Percentiles rank a stretch among this genome's conserved stretches.
Conservation (phyloP, 1,140 invertebrate species). For the Chelonus insularis region DNA sequence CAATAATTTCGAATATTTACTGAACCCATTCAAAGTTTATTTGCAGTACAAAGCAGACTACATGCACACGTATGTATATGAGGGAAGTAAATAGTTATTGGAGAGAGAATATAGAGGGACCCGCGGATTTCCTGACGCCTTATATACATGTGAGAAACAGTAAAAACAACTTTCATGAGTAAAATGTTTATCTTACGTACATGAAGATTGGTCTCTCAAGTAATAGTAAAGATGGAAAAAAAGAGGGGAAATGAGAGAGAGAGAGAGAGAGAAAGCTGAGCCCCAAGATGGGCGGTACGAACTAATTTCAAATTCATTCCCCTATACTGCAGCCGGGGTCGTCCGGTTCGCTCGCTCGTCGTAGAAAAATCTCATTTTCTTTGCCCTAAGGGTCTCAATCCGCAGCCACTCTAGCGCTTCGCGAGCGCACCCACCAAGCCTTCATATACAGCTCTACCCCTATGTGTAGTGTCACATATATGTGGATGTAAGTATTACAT, state of each 20-base stretch:
- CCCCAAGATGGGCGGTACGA: constrained; percentile 49
- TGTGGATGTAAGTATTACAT: constrained; percentile 1
- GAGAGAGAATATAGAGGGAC: too few relatives aligned
- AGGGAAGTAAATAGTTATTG: too few relatives aligned
- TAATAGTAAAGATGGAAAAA: background rate
- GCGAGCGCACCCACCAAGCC: constrained; percentile 28
- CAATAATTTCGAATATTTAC: too few relatives aligned
- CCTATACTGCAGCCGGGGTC: constrained; percentile 31
- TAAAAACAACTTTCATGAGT: constrained; percentile 29
- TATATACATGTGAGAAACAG: too few relatives aligned
- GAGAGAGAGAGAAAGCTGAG: constrained; percentile 38
- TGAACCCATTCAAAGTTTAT: too few relatives aligned
- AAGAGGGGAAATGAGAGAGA: constrained; percentile 40
- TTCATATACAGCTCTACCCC: constrained; percentile 18
- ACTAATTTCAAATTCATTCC: constrained; percentile 58
- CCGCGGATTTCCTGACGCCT: too few relatives aligned
- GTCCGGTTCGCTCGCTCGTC: constrained; percentile 39
- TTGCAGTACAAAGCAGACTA: too few relatives aligned
- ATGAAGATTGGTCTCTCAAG: constrained; percentile 17
- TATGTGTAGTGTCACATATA: constrained; percentile 3
- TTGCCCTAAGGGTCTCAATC: constrained; percentile 49
- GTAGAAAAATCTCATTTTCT: constrained; percentile 59
- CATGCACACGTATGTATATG: too few relatives aligned
- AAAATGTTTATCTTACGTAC: background rate
- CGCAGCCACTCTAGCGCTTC: constrained; percentile 33